A percentile compares a stretch with the other conserved stretches of the same genome.
Evolutionary conservation across 2,797 vertebrate genomes (phyloP).

Genomic region (Rhabdophis nuchalis): DNA sequence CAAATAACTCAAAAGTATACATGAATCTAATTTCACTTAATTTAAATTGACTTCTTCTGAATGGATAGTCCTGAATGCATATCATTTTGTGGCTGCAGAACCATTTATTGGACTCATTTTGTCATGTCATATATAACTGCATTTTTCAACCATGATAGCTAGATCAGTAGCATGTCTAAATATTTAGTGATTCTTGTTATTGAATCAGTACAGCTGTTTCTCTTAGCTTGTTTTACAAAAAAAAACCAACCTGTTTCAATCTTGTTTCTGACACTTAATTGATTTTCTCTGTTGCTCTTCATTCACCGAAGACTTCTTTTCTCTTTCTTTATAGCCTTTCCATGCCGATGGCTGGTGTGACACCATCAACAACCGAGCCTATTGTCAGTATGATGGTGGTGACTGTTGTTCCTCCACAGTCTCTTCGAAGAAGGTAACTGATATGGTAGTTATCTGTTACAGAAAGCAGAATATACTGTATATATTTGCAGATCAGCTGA

Average conservation of each 20-base stretch:
- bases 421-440: conserved; percentile 89
- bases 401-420: conserved; percentile 97
- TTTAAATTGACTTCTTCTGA: neutral
- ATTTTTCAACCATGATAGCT: neutral
- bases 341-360: conserved; percentile 97
- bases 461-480: neutral
- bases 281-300: neutral
- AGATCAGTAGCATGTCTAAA: neutral
- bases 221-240: neutral
- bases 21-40: neutral
- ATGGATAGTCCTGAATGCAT: neutral
- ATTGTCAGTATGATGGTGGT: conserved; percentile 94
- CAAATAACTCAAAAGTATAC: neutral
- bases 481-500: neutral
- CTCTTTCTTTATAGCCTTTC: conserved; percentile 79
- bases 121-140: neutral
- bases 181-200: neutral
- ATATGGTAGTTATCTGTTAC: rapidly evolving
- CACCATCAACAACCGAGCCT: conserved; percentile 95
- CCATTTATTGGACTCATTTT: neutral
- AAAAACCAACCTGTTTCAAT: neutral
- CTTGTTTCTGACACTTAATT: neutral
- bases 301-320: neutral
- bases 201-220: neutral
- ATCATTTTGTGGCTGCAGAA: neutral